Evolutionary conservation across 2,888 invertebrate genomes (phyloP).

Genomic region (Ommatoiulus sabulosus): DNA sequence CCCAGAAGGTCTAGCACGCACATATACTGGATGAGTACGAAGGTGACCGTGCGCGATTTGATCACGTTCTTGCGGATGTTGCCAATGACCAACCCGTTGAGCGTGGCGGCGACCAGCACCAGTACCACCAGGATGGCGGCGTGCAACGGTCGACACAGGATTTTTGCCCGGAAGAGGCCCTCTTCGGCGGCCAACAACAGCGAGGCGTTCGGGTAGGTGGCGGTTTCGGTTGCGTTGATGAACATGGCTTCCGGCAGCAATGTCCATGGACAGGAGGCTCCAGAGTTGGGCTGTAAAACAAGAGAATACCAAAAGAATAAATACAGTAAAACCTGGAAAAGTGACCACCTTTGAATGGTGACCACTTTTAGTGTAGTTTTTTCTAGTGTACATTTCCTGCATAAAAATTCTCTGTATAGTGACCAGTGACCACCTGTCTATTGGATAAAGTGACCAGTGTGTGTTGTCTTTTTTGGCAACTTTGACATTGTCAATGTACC

Average conservation of each 20-base stretch:
- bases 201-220: not conserved
- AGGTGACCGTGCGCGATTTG: constrained; percentile 63
- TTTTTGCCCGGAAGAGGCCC: not conserved
- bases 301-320: too few species aligned
- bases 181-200: not conserved
- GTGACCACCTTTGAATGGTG: too few species aligned
- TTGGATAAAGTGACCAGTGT: too few species aligned
- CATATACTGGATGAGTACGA: constrained; percentile 64
- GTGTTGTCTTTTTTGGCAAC: too few species aligned
- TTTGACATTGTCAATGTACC: too few species aligned
- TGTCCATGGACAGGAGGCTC: constrained; percentile 4
- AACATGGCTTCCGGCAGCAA: not conserved
- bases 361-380: not conserved
- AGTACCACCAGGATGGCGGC: constrained; percentile 56
- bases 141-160: constrained; percentile 47
- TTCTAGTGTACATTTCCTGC: not conserved
- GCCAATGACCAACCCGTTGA: constrained; percentile 63
- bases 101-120: constrained; percentile 61
- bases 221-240: not conserved
- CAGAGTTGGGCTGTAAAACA: not conserved
- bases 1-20: constrained; percentile 64
- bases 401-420: not conserved
- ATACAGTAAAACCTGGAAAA: too few species aligned
- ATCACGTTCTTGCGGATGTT: constrained; percentile 63
- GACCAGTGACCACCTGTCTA: too few species aligned